Conservation (phyloP, 2,888 invertebrate genomes). For the Oscheius sp. region DNA sequence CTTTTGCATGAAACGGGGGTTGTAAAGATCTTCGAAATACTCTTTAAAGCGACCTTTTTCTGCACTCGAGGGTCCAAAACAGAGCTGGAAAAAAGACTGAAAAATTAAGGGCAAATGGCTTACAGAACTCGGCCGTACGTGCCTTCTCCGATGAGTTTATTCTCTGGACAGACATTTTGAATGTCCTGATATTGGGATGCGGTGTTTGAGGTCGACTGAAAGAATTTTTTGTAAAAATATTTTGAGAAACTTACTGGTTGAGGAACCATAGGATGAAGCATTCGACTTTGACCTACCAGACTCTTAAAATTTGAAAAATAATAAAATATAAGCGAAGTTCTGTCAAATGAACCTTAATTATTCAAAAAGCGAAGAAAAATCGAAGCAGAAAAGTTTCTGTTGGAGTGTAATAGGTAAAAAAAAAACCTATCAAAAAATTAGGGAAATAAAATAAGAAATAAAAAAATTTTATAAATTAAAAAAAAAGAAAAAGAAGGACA, state of each 20-base stretch:
- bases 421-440: too few species aligned
- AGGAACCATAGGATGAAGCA: not conserved
- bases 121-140: conserved; percentile 14
- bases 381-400: not conserved
- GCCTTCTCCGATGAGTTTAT: not conserved
- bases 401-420: not conserved
- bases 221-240: not conserved
- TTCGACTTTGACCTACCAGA: conserved; percentile 6
- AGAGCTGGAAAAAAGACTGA: conserved; percentile 80
- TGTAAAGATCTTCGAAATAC: conserved; percentile 99
- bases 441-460: not conserved
- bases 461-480: not conserved
- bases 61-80: conserved; percentile 99
- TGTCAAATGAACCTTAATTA: not conserved
- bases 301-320: too few species aligned
- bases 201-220: conserved; percentile 19
- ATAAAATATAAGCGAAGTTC: too few species aligned
- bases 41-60: conserved; percentile 95
- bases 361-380: not conserved
- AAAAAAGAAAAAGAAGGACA: not conserved
- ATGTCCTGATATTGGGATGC: not conserved
- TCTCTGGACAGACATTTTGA: not conserved
- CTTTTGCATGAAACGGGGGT: conserved; percentile 97
- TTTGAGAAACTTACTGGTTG: conserved; percentile 6
- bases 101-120: not conserved